Conservation (phyloP, 2,888 invertebrate species). For the Macrostomum cliftonense region DNA sequence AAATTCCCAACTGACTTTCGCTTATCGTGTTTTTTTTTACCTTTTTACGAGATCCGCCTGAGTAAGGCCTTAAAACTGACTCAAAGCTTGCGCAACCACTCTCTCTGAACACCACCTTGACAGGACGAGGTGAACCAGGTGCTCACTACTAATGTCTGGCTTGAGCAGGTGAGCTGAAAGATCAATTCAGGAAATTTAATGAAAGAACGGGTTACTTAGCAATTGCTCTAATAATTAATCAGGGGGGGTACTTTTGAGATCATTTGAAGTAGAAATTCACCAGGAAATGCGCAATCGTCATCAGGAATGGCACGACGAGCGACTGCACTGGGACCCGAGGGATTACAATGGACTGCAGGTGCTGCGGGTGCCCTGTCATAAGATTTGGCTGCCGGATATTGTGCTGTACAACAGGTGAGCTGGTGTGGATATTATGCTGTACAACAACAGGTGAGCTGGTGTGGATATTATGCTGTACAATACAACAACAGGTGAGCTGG, state of each 20-base stretch:
- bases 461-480: too few relatives aligned
- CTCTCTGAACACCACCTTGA: neutral
- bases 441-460: constrained; percentile 29
- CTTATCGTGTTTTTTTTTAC: too few relatives aligned
- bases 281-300: neutral
- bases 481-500: too few relatives aligned
- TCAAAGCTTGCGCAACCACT: too few relatives aligned
- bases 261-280: too few relatives aligned
- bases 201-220: too few relatives aligned
- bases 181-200: too few relatives aligned
- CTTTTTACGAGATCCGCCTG: too few relatives aligned
- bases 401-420: constrained; percentile 52
- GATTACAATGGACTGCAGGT: constrained; percentile 48
- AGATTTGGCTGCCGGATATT: constrained; percentile 58
- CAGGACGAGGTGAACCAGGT: constrained; percentile 37
- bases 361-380: constrained; percentile 47
- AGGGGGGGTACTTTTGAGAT: too few relatives aligned
- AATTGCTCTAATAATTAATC: too few relatives aligned
- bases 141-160: constrained; percentile 34
- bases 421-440: constrained; percentile 50
- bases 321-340: constrained; percentile 51
- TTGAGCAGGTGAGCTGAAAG: constrained; percentile 36
- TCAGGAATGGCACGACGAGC: constrained; percentile 50
- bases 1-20: too few relatives aligned
- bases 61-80: too few relatives aligned